Percentiles rank a stretch among this genome's conserved stretches.
phyloP scores from a whole-genome alignment of 2,797 vertebrate species.

The Ambastaia sidthimunki region DNA sequence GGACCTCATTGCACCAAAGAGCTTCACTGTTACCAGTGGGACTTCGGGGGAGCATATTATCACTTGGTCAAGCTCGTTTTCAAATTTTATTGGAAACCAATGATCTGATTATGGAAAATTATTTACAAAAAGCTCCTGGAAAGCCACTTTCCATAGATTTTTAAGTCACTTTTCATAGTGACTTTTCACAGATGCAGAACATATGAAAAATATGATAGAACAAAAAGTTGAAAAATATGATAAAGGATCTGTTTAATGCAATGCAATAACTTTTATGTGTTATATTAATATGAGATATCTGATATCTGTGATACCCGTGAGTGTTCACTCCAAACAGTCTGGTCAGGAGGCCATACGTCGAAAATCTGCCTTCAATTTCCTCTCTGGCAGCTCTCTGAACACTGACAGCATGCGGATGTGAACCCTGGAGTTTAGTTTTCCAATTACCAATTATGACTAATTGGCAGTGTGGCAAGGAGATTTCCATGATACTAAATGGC shows the following conservation, averaged over 20 bases:
- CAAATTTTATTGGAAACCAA: not conserved
- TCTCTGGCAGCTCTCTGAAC: conserved; percentile 57
- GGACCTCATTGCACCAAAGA: not conserved
- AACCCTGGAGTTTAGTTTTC: conserved; percentile 69
- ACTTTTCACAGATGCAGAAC: not conserved
- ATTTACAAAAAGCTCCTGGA: not conserved
- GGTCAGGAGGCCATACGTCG: conserved; percentile 19
- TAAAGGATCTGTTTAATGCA: not conserved
- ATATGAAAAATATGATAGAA: not conserved
- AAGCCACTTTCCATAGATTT: too few relatives aligned
- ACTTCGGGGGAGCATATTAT: conserved; percentile 7
- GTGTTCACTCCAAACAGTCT: conserved; percentile 7
- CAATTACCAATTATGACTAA: conserved; percentile 67
- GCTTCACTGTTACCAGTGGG: not conserved
- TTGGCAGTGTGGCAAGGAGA: conserved; percentile 63
- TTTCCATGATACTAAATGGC: conserved; percentile 57
- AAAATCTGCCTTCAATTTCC: conserved; percentile 68
- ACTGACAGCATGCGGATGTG: conserved; percentile 60
- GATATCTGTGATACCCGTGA: not conserved
- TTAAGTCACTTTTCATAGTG: not conserved
- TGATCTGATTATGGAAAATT: not conserved
- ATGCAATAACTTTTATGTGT: conserved; percentile 24
- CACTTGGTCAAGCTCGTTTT: conserved; percentile 1
- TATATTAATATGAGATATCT: conserved; percentile 19
- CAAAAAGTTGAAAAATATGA: not conserved